Percentiles rank a stretch among this genome's conserved stretches.
Evolutionary conservation across 1,140 invertebrate species (phyloP).

Genomic region (Anastrepha obliqua): DNA sequence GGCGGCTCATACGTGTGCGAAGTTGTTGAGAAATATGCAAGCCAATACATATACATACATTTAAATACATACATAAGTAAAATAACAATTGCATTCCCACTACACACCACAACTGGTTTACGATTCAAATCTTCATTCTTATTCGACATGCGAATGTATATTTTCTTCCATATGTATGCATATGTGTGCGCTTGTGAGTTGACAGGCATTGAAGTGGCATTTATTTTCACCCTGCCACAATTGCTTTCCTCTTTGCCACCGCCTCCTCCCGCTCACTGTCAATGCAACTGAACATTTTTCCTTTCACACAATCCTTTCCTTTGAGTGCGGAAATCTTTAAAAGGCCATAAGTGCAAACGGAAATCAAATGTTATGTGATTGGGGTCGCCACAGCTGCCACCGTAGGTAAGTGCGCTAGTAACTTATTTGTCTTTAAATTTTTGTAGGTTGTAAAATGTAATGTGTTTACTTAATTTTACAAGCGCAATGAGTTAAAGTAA

Average conservation of each 20-base stretch:
- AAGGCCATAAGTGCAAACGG: constrained; percentile 34
- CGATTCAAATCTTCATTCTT: neutral
- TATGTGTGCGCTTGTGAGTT: neutral
- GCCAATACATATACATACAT: neutral
- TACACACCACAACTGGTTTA: neutral
- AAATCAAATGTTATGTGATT: constrained; percentile 38
- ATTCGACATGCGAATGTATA: too few relatives aligned
- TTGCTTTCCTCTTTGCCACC: neutral
- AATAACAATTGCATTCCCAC: neutral
- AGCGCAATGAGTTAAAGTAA: neutral
- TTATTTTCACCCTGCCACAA: neutral
- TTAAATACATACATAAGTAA: neutral
- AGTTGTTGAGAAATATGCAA: neutral
- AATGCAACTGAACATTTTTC: neutral
- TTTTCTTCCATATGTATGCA: neutral
- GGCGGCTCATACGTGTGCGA: neutral
- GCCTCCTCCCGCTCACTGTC: too few relatives aligned
- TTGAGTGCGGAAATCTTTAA: constrained; percentile 26
- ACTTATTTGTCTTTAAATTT: constrained; percentile 1
- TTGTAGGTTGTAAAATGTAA: neutral
- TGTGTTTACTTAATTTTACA: neutral
- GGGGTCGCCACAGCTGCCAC: neutral
- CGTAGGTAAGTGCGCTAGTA: neutral
- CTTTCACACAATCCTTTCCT: neutral
- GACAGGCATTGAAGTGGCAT: constrained; percentile 1